Base-by-base conservation (phyloP, 2,888 invertebrate species). In the Pachycephus smyrnensis region DNA sequence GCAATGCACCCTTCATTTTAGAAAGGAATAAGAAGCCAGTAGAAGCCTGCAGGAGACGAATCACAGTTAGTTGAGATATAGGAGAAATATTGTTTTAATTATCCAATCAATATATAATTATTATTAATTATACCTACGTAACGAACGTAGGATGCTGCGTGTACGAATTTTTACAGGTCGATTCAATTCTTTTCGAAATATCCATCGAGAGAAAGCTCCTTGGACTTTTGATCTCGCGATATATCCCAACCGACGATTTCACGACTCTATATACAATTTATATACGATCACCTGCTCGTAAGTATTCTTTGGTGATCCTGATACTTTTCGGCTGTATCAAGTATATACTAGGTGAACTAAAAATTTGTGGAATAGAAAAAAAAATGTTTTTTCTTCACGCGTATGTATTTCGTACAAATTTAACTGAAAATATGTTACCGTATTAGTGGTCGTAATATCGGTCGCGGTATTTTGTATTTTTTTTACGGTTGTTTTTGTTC, bases 1-100 rank as follows among this genome's bases (percentile, higher is more conserved):
- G 75, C 75, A 75, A 75, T 73, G 78, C 73, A 78, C 75, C 78
- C 68, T 32, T 36, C 35, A 0, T 36, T 35, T 74, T 55, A 23
- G 55, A 55, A 55, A 55, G 23, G 23, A 23, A 23, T n/a, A 23
- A 55, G 55, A 55, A 55, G 40, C 12, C 40, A 4, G 4, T 40
- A 0, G 4, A 15, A 15, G 55, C 55, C 55, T 55, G 23, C 55
- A 55, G 55, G 55, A 55, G 55, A 23, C 55, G 23, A 23, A 23
- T 40, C 40, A 9, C 55, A 23, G 55, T 40, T 40, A 15, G 15
- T 23, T 55, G 9, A 55, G 9, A 23, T 9, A 15, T 23, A 23
- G 0, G 6, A 55, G 15, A 55, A 23, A 55, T 55, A 15, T 23
- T 55, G 23, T 23, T 2, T 2, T 6, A 23, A 23, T 23, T 4